phyloP scores from a whole-genome alignment of 2,888 invertebrate genomes.

The Cryptosula pallasiana region DNA sequence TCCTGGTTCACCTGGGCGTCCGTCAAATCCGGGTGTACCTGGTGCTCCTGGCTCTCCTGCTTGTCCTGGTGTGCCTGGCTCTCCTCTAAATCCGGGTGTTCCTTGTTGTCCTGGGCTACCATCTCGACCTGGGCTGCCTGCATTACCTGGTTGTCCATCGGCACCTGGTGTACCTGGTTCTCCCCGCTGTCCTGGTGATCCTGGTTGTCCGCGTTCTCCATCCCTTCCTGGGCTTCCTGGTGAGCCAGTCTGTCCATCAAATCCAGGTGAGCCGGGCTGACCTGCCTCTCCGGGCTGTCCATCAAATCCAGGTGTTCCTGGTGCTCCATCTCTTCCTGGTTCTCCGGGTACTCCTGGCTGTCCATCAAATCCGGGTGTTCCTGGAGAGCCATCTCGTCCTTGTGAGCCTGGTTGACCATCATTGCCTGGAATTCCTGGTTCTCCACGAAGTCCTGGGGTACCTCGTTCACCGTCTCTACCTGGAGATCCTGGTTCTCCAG shows the following conservation, averaged over 20 bases:
- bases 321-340: constrained; percentile 32
- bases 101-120: background rate
- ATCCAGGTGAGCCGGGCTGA: constrained; percentile 24
- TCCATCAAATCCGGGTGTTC: constrained; percentile 22
- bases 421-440: background rate
- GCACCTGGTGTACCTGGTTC: background rate
- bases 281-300: constrained; percentile 19
- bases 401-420: constrained; percentile 4
- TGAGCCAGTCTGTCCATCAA: constrained; percentile 22
- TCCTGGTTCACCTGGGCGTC: constrained; percentile 8
- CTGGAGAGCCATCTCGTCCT: constrained; percentile 5
- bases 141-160: background rate
- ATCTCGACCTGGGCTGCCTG: background rate
- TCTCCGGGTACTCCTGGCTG: constrained; percentile 32
- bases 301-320: background rate
- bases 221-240: constrained; percentile 24
- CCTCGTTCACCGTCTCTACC: constrained; percentile 13
- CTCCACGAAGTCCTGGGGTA: background rate
- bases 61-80: background rate
- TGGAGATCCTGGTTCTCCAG: constrained; percentile 15
- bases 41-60: constrained; percentile 3
- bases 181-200: constrained; percentile 25
- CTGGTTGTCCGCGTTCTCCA: constrained; percentile 26
- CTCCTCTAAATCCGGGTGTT: background rate
- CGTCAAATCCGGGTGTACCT: background rate